Evolutionary conservation across 1,140 invertebrate genomes (phyloP), one percentile per base, ranked within the genome.

Genomic region (Riptortus pedestris): DNA sequence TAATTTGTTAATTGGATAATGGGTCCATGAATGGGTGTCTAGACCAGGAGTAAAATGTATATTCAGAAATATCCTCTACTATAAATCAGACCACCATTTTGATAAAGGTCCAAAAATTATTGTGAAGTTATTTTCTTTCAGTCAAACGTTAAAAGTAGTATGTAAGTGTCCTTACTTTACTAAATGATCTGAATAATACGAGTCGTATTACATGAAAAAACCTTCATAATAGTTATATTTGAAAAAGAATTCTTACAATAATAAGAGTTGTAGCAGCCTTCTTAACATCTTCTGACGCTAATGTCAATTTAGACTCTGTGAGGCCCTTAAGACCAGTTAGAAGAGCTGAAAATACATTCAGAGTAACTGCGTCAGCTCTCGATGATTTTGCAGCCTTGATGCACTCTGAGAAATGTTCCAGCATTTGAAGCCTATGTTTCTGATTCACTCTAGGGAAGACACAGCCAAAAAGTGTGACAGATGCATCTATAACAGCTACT

Each of bases 401-500:
- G 72, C 93, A 96, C 71, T 98, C 95, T 33, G 83, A 82, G 72
- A 99, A 99, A 73, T 99, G 96, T 64, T 96, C 90, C 33, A 99
- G 75, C 87, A 99, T 96, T 78, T 99, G 94, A 43, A 96, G 77
- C 66, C 93, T 74, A 76, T 99, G 95, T 72, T 98, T 98, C 71
- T 93, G 91, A 2, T 92, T 89, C 5, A 98, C 92, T 60, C 89
- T 82, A 1, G 93, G 89, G 73, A 98, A 98, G 48, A 98, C 88
- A 69, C 88, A 83, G 20, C 94, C 95, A 78, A 97, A 99, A 1
- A 98, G 77, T 2, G 83, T 80, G 0, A 98, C 92, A 1, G 95
- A 90, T 67, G 90, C 85, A 75, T 99, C 95, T 62, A 99, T 96
- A 5, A 98, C 93, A 22, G 93, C 90, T 11, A 98, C 93, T n/a